Base-by-base conservation (phyloP, 1,140 invertebrate genomes). In the Portunus trituberculatus region DNA sequence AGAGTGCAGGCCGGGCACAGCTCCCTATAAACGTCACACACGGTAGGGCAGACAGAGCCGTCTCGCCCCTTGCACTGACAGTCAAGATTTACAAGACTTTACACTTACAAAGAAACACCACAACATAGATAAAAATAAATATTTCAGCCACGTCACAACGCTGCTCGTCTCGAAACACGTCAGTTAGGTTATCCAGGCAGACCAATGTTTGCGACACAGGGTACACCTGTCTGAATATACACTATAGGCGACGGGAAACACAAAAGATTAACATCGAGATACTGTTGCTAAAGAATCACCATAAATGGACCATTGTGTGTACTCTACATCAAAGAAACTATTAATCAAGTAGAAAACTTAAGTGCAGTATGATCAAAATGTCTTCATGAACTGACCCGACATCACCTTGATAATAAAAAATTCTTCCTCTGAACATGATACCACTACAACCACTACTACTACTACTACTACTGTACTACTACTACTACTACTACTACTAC, bases 241-340 rank as follows among this genome's bases (percentile, higher is more conserved):
- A 76, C 67, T n/a, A 76, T n/a, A n/a, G 67, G 67, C 67, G 67
- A 76, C 67, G 67, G 67, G 67, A 76, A 76, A 76, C 67, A 76
- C 3, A n/a, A 76, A 0, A 76, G 12, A n/a, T 8, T 76, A 76
- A 76, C 67, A 76, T n/a, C 67, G 67, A 76, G 20, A 76, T n/a
- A 76, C 67, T 76, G 67, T 76, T 76, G 67, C n/a, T 7, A n/a
- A 76, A 76, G n/a, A 76, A 76, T 76, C 67, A 76, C n/a, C 67
- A 20, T 76, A 20, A n/a, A 76, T 59, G 67, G 67, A 76, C 67
- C 67, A 76, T 25, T 25, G 67, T n/a, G 67, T n/a, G n/a, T 76
- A 76, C 20, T 76, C 1, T 76, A 76, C 67, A 76, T 76, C 67
- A 76, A 76, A 76, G 67, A 76, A 76, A 76, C 4, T 20, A 76